Conservation (phyloP, 2,888 invertebrate genomes). For the Troides helena region DNA sequence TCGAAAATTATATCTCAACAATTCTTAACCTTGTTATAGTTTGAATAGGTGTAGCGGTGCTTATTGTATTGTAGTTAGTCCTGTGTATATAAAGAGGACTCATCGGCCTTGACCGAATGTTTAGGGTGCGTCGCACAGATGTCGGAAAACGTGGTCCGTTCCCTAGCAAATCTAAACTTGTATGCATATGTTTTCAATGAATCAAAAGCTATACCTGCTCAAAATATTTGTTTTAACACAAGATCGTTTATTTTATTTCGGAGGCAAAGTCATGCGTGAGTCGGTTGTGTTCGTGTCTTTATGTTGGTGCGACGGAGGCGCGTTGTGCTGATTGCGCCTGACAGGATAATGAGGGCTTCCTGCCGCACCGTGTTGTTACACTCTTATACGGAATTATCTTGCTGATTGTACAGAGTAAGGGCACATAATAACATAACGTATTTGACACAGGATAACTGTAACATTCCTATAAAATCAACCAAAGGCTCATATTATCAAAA, state of each 20-base stretch:
- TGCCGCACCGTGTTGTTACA: constrained; percentile 68
- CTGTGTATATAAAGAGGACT: constrained; percentile 5
- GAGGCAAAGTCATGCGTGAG: constrained; percentile 7
- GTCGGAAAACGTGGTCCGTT: constrained; percentile 1
- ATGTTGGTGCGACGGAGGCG: constrained; percentile 39
- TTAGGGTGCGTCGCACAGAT: constrained; percentile 19
- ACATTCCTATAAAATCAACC: too few species aligned
- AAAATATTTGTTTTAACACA: too few species aligned
- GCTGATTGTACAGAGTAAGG: constrained; percentile 53
- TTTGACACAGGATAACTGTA: neutral
- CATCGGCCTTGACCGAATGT: constrained; percentile 14
- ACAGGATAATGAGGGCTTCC: constrained; percentile 77
- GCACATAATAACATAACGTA: constrained; percentile 33
- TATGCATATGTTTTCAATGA: too few species aligned
- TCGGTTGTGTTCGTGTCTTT: constrained; percentile 47
- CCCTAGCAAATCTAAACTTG: too few species aligned
- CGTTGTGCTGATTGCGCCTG: constrained; percentile 70
- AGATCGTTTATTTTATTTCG: neutral
- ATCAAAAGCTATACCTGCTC: too few species aligned
- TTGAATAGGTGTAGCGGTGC: constrained; percentile 14
- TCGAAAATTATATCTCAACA: constrained; percentile 18
- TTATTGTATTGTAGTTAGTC: constrained; percentile 14
- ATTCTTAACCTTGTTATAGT: constrained; percentile 16
- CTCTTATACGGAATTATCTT: constrained; percentile 62
- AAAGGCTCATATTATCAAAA: too few species aligned